These are phyloP conservation scores for Pomacea maculata DNA, from an alignment of 1,140 invertebrate species.

Conservation along the genomic window DNA sequence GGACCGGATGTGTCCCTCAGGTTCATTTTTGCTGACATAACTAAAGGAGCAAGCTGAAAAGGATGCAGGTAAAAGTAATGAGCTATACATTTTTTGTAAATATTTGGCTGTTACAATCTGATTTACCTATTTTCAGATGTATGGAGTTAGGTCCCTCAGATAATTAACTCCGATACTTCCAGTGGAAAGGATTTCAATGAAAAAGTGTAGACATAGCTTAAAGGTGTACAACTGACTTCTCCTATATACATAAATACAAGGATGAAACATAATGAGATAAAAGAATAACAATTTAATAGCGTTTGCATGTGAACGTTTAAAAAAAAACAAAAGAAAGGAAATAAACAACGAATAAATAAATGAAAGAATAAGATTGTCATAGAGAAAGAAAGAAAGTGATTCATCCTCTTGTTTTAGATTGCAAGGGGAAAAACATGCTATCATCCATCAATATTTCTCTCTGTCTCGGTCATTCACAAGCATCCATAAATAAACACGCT, in stretches of 20 bases:
- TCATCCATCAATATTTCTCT: not conserved
- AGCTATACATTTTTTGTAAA: too few relatives aligned
- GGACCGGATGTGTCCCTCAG: slow-evolving; percentile 84
- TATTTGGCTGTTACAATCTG: too few relatives aligned
- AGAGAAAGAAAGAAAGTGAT: not conserved
- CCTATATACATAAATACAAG: too few relatives aligned
- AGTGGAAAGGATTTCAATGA: too few relatives aligned
- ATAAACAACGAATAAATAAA: not conserved
- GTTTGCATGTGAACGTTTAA: not conserved
- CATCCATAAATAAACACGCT: not conserved
- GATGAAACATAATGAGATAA: too few relatives aligned
- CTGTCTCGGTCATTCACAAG: not conserved
- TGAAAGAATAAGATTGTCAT: not conserved
- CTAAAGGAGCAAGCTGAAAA: slow-evolving; percentile 67
- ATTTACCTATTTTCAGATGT: too few relatives aligned
- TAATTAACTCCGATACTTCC: too few relatives aligned
- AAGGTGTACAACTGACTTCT: too few relatives aligned
- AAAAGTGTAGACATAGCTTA: too few relatives aligned
- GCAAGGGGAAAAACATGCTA: not conserved
- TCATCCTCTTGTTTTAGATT: not conserved
- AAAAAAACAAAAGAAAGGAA: not conserved
- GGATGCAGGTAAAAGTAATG: slow-evolving; percentile 6
- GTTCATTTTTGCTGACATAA: slow-evolving; percentile 75
- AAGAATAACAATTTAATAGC: too few relatives aligned
- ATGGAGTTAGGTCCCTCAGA: too few relatives aligned